Conservation (phyloP, 2,797 vertebrate species). For the Intellagama lesueurii region DNA sequence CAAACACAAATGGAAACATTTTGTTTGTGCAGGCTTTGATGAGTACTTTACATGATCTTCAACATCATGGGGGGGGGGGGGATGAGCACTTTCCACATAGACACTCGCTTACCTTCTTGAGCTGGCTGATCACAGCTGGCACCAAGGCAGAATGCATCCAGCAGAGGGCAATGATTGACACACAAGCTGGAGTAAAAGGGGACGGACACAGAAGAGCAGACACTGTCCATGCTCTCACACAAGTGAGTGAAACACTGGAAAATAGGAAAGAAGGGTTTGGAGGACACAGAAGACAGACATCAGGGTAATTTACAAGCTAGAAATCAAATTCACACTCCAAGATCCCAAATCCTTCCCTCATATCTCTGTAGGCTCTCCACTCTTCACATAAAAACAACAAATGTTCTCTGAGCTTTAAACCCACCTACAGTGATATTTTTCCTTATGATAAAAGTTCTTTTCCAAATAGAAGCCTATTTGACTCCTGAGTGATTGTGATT, state of each 20-base stretch:
- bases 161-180: conserved; percentile 64
- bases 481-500: not conserved
- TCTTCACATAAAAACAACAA: not conserved
- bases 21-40: not conserved
- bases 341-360: not conserved
- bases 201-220: conserved; percentile 58
- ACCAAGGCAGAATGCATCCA: conserved; percentile 71
- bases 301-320: not conserved
- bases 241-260: conserved; percentile 76
- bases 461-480: not conserved
- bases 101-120: conserved; percentile 49
- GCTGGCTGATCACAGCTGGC: conserved; percentile 59
- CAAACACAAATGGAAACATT: not conserved
- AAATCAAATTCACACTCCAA: not conserved
- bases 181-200: conserved; percentile 74
- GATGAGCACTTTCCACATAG: not conserved
- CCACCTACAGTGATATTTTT: not conserved
- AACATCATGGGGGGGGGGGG: not conserved
- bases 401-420: not conserved
- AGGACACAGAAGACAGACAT: not conserved
- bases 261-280: not conserved
- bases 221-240: conserved; percentile 74
- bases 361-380: not conserved
- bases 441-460: not conserved
- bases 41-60: not conserved